Conservation (phyloP, 2,113 vertebrate species). For the Orycteropus afer region DNA sequence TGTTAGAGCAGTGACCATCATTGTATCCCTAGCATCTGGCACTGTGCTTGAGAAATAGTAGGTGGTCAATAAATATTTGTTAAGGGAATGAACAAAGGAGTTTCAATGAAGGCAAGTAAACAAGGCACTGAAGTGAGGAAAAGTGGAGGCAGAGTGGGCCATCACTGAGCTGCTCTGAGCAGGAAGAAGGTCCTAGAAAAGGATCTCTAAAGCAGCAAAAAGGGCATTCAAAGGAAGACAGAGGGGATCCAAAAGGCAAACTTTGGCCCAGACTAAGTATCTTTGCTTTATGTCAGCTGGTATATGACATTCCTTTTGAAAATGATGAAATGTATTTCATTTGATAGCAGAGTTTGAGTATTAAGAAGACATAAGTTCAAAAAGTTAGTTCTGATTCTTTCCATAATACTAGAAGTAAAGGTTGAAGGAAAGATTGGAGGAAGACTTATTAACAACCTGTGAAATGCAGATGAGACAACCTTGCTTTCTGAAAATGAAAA, state of each 20-base stretch:
- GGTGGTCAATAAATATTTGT: background rate
- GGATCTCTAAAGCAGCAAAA: background rate
- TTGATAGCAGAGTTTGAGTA: background rate
- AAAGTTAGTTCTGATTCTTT: background rate
- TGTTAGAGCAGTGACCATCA: background rate
- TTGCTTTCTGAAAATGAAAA: no score
- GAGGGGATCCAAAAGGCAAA: background rate
- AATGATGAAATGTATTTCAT: background rate
- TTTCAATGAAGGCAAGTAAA: background rate
- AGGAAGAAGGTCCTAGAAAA: background rate
- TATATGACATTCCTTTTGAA: constrained; percentile 18
- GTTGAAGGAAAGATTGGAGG: no score
- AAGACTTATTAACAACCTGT: no score
- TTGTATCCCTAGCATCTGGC: background rate
- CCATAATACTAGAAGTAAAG: background rate
- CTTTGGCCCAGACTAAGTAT: background rate
- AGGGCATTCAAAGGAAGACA: background rate
- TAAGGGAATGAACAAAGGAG: background rate
- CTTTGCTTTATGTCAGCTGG: background rate
- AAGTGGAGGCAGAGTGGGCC: background rate
- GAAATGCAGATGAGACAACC: no score
- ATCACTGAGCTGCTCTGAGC: background rate
- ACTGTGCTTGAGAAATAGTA: background rate
- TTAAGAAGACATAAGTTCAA: background rate
- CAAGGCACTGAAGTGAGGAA: background rate